Percentiles rank a stretch among this genome's conserved stretches.
Evolutionary conservation across 2,888 invertebrate genomes (phyloP).

Genomic region (Graphium colonna): DNA sequence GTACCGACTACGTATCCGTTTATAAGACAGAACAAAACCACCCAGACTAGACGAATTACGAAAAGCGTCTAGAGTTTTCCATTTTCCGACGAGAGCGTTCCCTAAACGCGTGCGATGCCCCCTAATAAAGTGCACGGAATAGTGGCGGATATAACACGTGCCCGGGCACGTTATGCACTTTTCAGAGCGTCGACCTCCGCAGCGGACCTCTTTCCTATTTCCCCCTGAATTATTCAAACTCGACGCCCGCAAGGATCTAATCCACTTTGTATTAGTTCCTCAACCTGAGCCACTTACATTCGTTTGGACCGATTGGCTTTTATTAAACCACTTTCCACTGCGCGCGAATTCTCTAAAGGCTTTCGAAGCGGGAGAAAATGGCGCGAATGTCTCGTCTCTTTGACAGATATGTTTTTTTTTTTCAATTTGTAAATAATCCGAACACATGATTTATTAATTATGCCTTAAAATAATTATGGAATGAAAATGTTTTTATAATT

Average conservation of each 20-base stretch:
- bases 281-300: constrained; percentile 21
- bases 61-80: background rate
- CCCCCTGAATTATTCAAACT: constrained; percentile 58
- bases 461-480: background rate
- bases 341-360: background rate
- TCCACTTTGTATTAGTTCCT: constrained; percentile 23
- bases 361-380: constrained; percentile 1
- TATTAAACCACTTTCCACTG: constrained; percentile 35
- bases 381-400: background rate
- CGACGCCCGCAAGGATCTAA: constrained; percentile 15
- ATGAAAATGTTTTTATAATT: too few relatives aligned
- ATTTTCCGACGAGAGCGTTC: background rate
- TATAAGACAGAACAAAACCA: too few relatives aligned
- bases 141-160: constrained; percentile 6
- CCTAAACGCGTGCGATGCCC: constrained; percentile 13
- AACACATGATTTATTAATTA: background rate
- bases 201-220: constrained; percentile 48
- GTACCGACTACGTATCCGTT: too few relatives aligned
- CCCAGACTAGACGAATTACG: background rate
- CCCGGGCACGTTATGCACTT: constrained; percentile 11
- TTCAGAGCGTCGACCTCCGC: constrained; percentile 15
- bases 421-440: background rate
- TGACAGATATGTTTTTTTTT: background rate
- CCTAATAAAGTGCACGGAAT: constrained; percentile 9
- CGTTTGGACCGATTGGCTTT: constrained; percentile 44